Conservation (phyloP, 2,797 vertebrate genomes). For the Crypturellus tataupa region DNA sequence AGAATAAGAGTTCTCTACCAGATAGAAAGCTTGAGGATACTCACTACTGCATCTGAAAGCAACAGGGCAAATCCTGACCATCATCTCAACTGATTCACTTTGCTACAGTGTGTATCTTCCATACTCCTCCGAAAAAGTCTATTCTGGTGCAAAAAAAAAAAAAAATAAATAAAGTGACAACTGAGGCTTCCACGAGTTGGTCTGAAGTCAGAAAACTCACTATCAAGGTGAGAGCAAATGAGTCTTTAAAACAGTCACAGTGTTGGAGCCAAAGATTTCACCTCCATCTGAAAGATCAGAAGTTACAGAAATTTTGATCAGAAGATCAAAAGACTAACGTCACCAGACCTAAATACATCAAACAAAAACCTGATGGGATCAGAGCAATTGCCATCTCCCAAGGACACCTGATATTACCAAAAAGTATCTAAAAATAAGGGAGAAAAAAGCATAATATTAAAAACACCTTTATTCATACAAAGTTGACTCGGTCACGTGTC, state of each 20-base stretch:
- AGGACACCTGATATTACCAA: not conserved
- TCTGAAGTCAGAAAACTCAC: not conserved
- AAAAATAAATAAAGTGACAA: not conserved
- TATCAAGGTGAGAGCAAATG: not conserved
- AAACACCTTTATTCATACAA: conserved; percentile 41
- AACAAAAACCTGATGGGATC: not conserved
- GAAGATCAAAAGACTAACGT: not conserved
- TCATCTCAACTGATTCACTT: not conserved
- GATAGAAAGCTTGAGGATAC: not conserved
- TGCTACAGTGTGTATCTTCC: not conserved
- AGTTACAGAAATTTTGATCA: not conserved
- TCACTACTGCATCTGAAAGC: not conserved
- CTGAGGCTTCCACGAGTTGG: not conserved
- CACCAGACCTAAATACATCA: not conserved
- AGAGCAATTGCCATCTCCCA: conserved; percentile 10
- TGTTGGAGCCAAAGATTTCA: not conserved
- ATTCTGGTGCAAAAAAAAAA: not conserved
- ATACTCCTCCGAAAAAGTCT: not conserved
- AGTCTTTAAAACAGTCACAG: not conserved
- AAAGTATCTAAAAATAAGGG: conserved; percentile 29
- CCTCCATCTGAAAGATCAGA: not conserved
- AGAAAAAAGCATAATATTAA: conserved; percentile 21
- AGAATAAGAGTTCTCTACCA: not conserved
- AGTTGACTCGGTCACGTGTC: not conserved
- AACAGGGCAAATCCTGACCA: not conserved